phyloP scores from a whole-genome alignment of 2,888 invertebrate species.

The Malthinus flaveolus region DNA sequence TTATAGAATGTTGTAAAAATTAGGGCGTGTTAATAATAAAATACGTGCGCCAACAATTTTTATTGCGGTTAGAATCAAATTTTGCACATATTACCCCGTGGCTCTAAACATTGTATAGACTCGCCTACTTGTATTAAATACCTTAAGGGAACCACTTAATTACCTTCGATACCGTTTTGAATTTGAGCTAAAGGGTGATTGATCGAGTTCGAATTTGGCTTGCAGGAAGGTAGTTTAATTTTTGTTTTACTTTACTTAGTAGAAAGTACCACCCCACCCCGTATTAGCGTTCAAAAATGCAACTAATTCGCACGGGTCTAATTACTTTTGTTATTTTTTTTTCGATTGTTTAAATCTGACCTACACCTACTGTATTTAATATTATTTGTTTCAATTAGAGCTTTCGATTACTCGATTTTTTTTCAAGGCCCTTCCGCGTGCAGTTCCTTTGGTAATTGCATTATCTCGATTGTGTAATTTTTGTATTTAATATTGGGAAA shows the following conservation, averaged over 20 bases:
- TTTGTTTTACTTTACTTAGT: too few relatives aligned
- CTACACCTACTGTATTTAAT: slow-evolving; percentile 13
- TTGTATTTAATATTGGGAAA: not conserved
- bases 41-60: too few relatives aligned
- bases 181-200: slow-evolving; percentile 3
- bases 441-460: too few relatives aligned
- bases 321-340: too few relatives aligned
- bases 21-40: too few relatives aligned
- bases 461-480: slow-evolving; percentile 2
- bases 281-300: too few relatives aligned
- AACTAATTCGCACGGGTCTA: too few relatives aligned
- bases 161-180: not conserved
- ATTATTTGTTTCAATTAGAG: slow-evolving; percentile 9
- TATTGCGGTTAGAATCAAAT: too few relatives aligned
- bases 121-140: not conserved
- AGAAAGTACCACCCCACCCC: too few relatives aligned
- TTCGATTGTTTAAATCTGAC: not conserved
- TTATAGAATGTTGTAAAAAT: not conserved
- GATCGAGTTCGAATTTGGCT: not conserved
- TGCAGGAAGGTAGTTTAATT: not conserved
- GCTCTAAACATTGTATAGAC: not conserved
- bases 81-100: too few relatives aligned
- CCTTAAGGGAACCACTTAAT: slow-evolving; percentile 1
- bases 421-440: slow-evolving; percentile 15
- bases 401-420: slow-evolving; percentile 11